These are phyloP conservation scores for Hippoglossus hippoglossus DNA, from an alignment of 2,797 vertebrate genomes.

Conservation along the genomic window DNA sequence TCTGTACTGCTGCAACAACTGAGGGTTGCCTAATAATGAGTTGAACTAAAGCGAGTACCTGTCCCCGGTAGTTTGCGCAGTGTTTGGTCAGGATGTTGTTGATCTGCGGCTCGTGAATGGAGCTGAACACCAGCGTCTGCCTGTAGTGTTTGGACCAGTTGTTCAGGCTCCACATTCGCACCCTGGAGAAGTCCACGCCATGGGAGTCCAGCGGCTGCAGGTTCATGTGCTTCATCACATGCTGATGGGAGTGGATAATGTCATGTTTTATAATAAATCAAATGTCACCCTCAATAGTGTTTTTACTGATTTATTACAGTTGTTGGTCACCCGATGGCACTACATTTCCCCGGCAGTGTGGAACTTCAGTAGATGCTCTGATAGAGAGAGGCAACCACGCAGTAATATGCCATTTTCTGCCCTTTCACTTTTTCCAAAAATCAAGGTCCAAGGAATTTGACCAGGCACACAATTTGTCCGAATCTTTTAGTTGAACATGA, in stretches of 20 bases:
- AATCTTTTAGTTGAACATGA: too few species aligned
- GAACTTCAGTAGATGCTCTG: neutral
- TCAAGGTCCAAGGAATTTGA: too few species aligned
- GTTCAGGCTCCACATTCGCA: constrained; percentile 94
- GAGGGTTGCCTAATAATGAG: neutral
- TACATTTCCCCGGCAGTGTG: neutral
- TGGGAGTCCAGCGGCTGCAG: constrained; percentile 92
- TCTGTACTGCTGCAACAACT: neutral
- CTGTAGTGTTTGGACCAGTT: constrained; percentile 93
- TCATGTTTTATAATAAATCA: neutral
- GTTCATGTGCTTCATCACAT: constrained; percentile 92
- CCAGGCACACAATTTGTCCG: too few species aligned
- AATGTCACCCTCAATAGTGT: too few species aligned
- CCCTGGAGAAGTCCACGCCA: constrained; percentile 94
- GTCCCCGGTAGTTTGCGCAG: constrained; percentile 91
- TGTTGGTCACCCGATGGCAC: constrained; percentile 39
- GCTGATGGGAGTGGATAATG: constrained; percentile 73
- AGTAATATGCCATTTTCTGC: too few species aligned
- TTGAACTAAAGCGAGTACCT: constrained; percentile 79
- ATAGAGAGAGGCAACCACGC: neutral
- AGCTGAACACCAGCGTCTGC: constrained; percentile 94
- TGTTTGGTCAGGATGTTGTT: constrained; percentile 92
- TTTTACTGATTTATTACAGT: too few species aligned
- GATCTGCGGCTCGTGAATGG: constrained; percentile 93
- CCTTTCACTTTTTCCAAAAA: too few species aligned